Evolutionary conservation across 2,113 vertebrate genomes (phyloP).

Genomic region (Myrmophylax atrothorax): DNA sequence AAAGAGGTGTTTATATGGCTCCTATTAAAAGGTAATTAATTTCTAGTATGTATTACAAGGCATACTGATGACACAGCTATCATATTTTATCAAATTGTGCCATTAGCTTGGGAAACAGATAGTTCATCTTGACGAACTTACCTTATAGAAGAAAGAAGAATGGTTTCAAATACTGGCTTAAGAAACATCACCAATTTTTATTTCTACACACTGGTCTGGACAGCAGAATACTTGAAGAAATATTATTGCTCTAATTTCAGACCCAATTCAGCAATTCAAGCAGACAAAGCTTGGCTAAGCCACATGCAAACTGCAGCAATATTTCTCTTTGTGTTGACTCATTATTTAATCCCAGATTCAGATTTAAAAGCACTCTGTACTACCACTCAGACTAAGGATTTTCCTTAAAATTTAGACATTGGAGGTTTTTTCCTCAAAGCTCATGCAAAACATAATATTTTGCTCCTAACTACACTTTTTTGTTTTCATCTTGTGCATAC

Average conservation of each 20-base stretch:
- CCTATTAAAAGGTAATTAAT: not conserved
- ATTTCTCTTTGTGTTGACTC: constrained; percentile 1
- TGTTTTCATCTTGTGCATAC: not conserved
- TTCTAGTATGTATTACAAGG: not conserved
- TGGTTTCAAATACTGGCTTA: not conserved
- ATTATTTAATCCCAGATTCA: not conserved
- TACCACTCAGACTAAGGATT: not conserved
- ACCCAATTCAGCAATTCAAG: not conserved
- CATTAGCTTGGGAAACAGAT: not conserved
- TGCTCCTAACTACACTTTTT: not conserved
- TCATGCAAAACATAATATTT: not conserved
- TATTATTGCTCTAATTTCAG: not conserved
- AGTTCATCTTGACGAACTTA: not conserved
- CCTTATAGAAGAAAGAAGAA: not conserved
- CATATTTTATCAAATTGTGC: not conserved
- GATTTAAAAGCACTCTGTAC: not conserved
- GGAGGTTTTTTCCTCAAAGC: not conserved
- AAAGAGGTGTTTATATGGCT: not conserved
- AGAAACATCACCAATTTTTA: not conserved
- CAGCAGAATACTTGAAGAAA: not conserved
- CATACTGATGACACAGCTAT: not conserved
- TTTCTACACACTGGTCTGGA: not conserved
- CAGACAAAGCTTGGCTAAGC: constrained; percentile 5
- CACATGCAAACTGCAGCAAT: not conserved
- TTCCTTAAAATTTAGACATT: not conserved